Evolutionary conservation across 2,113 vertebrate genomes (phyloP), one percentile per base, ranked within the genome.

Genomic region (Mormoops blainvillei): DNA sequence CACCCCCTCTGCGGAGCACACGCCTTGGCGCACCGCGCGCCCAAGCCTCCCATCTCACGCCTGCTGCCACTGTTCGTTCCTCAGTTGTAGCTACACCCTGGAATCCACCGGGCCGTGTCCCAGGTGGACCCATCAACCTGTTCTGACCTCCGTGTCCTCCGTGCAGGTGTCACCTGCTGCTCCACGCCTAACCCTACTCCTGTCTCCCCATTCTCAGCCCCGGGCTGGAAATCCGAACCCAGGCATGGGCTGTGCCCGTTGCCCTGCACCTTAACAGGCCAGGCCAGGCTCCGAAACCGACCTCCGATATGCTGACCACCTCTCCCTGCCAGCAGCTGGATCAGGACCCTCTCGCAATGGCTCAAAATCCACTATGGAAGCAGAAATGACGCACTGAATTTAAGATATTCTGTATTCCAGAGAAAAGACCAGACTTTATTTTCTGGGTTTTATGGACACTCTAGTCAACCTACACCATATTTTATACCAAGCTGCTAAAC

Each of bases 211-310:
- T 16, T 11, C 81, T 77, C 56, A 19, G 90, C 6, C 28, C 61
- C 74, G 54, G 36, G 24, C 52, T 8, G 22, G 76, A 87, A 93
- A 97, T n/a, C 33, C 45, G 85, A 87, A 52, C 89, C 58, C 76
- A 71, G 87, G 65, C 38, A 89, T 20, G 18, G 31, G 76, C 5
- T 19, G 70, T 20, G 83, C 76, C 36, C 84, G 85, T 63, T 81
- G 58, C 16, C 41, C 80, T 31, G 36, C 26, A 63, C 45, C 13
- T 52, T 31, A 12, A 28, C 54, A 26, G 86, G 54, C 77, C 87
- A 54, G 24, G 41, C 50, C 15, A 41, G 48, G 43, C 19, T 45
- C n/a, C 33, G n/a, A 5, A 83, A 61, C 31, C 5, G 31, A 6
- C 80, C 73, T 65, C 63, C 63, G 19, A 33, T 1, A 41, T 28